Conservation (phyloP, 2,797 vertebrate species). For the Cynopterus sphinx region DNA sequence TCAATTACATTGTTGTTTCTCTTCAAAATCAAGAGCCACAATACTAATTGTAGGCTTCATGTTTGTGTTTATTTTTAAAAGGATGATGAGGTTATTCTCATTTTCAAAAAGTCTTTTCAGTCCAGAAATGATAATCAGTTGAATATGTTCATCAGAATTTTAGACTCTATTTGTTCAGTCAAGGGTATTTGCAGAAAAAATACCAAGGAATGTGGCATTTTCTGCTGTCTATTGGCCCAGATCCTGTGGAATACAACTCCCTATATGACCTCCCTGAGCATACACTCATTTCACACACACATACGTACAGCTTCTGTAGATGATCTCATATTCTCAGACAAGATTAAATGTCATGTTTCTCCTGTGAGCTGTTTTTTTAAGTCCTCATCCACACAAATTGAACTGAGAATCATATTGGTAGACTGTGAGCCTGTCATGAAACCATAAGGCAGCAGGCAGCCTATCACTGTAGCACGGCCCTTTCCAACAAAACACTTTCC, state of each 20-base stretch:
- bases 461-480: not conserved
- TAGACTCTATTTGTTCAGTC: constrained; percentile 33
- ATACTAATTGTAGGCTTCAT: not conserved
- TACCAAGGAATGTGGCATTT: not conserved
- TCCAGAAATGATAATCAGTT: not conserved
- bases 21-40: not conserved
- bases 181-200: constrained; percentile 15
- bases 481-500: constrained; percentile 24
- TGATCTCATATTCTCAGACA: not conserved
- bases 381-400: constrained; percentile 11
- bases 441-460: not conserved
- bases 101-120: not conserved
- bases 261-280: not conserved
- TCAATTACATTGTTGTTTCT: not conserved
- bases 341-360: constrained; percentile 46
- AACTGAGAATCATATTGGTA: constrained; percentile 17
- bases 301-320: not conserved
- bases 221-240: not conserved
- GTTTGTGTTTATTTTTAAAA: not conserved
- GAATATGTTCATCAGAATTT: constrained; percentile 6
- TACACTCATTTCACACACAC: not conserved
- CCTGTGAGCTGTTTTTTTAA: constrained; percentile 51
- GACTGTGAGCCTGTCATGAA: constrained; percentile 13
- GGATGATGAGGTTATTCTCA: not conserved
- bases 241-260: not conserved